These are phyloP conservation scores for Trachelus stipa DNA, from an alignment of 2,888 invertebrate genomes.

Conservation along the genomic window DNA sequence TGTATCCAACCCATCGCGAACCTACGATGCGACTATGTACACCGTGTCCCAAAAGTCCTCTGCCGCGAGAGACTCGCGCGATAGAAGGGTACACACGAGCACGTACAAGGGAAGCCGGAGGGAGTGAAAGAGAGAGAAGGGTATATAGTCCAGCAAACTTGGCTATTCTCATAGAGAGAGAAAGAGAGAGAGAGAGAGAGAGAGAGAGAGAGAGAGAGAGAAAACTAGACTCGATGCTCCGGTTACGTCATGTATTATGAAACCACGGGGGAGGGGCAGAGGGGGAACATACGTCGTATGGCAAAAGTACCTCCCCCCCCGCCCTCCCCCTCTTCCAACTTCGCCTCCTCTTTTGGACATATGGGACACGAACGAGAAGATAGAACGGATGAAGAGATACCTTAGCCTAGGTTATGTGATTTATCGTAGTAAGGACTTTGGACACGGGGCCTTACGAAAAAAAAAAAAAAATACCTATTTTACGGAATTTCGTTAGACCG, in stretches of 20 bases:
- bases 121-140: constrained; percentile 5
- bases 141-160: not conserved
- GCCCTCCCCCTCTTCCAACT: not conserved
- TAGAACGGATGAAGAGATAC: not conserved
- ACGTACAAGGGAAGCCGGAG: not conserved
- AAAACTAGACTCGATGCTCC: not conserved
- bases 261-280: not conserved
- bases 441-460: not conserved
- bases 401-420: not conserved
- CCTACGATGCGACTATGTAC: constrained; percentile 53
- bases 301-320: not conserved
- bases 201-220: not conserved
- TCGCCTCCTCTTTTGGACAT: not conserved
- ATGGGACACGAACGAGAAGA: not conserved
- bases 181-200: too few relatives aligned
- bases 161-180: not conserved
- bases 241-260: not conserved
- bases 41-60: constrained; percentile 57
- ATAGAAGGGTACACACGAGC: not conserved
- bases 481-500: not conserved
- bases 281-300: not conserved
- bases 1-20: constrained; percentile 63
- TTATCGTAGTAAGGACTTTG: not conserved
- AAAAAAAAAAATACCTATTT: not conserved
- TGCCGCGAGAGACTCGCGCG: constrained; percentile 17